phyloP scores from a whole-genome alignment of 2,797 vertebrate genomes.

The Thripadectes ignobilis region DNA sequence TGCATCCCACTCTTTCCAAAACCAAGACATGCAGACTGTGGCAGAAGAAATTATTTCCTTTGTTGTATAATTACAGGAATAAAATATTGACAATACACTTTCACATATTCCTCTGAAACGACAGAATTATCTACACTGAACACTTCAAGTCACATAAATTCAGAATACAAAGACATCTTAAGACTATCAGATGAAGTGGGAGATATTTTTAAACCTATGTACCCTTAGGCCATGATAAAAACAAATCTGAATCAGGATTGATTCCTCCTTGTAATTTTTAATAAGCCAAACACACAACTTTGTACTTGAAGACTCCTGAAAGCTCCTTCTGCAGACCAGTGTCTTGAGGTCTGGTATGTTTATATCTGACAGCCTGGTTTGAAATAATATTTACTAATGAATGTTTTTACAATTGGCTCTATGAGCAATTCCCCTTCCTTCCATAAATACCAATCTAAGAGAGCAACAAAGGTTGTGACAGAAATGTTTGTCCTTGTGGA shows the following conservation, averaged over 20 bases:
- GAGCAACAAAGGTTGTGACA: neutral
- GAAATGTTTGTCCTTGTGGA: neutral
- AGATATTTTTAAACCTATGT: neutral
- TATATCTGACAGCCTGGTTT: neutral
- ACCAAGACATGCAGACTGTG: neutral
- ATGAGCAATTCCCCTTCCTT: neutral
- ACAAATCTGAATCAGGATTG: neutral
- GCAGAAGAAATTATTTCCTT: neutral
- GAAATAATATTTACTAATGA: conserved; percentile 20
- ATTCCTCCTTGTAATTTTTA: neutral
- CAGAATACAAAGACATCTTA: neutral
- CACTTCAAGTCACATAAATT: neutral
- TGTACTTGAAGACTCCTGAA: neutral
- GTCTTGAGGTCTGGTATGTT: neutral
- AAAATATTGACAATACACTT: neutral
- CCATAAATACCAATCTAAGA: neutral
- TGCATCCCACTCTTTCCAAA: neutral
- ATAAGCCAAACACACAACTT: neutral
- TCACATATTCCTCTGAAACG: neutral
- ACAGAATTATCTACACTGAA: neutral
- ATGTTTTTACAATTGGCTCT: conserved; percentile 3
- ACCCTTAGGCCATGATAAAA: neutral
- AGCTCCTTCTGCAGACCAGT: neutral
- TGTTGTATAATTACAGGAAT: neutral
- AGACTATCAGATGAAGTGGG: neutral